Evolutionary conservation across 1,140 invertebrate genomes (phyloP), one percentile per base, ranked within the genome.

Genomic region (Drosophila teissieri): DNA sequence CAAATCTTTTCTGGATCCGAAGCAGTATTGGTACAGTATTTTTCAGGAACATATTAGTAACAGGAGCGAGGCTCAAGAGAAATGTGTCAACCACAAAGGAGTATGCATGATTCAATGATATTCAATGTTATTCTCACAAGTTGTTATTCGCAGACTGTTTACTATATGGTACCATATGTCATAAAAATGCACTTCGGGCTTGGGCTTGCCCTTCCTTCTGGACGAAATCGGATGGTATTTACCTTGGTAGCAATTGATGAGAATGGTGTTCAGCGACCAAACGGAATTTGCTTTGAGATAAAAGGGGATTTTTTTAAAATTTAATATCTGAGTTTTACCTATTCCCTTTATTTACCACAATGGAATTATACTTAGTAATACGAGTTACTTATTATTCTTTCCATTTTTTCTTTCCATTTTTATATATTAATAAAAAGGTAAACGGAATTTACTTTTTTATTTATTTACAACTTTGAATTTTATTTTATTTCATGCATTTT

Each of bases 1-100:
- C 22, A 61, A 57, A 31, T 10, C 11, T 0, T 39, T 39, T 36
- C 12, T 57, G 22, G 52, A 57, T 15, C 24, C 36, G 22, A 57
- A 61, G 0, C 52, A 61, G n/a, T 1, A 39, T 4, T 61, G 58
- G 58, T 61, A 27, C 22, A 5, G 2, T 4, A 0, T 2, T 8
- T 0, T 27, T 4, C 11, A 34, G 7, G 0, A 19, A n/a, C 12
- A 61, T 19, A 24, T 61, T 0, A n/a, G 5, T 0, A 61, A 61
- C 11, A 2, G 0, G 3, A 19, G 57, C 1, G 52, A 61, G 11
- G 12, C 24, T 39, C 7, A 1, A 4, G 3, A 14, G 15, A 61
- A 61, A 27, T 57, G 52, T 14, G 0, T 57, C 0, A 39, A 17
- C 0, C 1, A 57, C 1, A 61, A 27, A n/a, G 52, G 34, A 27